These are phyloP conservation scores for Neosalanx taihuensis DNA, from an alignment of 2,797 vertebrate species.

Conservation along the genomic window DNA sequence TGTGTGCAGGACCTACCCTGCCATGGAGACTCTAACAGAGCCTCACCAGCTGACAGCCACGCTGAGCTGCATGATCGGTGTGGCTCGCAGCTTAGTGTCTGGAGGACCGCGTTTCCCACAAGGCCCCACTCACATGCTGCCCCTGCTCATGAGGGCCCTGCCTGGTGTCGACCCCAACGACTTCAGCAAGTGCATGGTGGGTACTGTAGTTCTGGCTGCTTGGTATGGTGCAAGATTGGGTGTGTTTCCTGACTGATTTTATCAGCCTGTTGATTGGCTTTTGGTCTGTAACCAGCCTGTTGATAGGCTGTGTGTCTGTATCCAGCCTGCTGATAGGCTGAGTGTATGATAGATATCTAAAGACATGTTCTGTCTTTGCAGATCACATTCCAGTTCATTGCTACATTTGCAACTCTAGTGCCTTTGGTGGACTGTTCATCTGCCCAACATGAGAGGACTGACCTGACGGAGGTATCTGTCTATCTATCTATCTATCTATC, in stretches of 20 bases:
- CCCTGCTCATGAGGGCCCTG: constrained; percentile 94
- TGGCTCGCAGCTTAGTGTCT: constrained; percentile 92
- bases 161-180: constrained; percentile 98
- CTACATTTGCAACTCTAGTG: constrained; percentile 97
- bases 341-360: neutral
- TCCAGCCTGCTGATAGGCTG: neutral
- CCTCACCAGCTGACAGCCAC: constrained; percentile 98
- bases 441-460: constrained; percentile 84
- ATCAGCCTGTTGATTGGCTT: neutral
- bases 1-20: constrained; percentile 86
- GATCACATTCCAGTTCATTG: constrained; percentile 99
- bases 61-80: constrained; percentile 94
- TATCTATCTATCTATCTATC: neutral
- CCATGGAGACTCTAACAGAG: constrained; percentile 94
- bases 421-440: constrained; percentile 99
- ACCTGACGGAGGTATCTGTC: constrained; percentile 85
- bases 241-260: neutral
- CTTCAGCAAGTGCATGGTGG: constrained; percentile 99
- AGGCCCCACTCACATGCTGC: constrained; percentile 96
- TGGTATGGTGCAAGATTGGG: neutral
- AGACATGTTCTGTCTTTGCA: constrained; percentile 49
- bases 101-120: constrained; percentile 88
- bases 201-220: constrained; percentile 30
- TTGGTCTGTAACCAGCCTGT: neutral
- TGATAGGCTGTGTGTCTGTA: neutral